phyloP scores from a whole-genome alignment of 2,113 vertebrate species.

The Prochilodus magdalenae region DNA sequence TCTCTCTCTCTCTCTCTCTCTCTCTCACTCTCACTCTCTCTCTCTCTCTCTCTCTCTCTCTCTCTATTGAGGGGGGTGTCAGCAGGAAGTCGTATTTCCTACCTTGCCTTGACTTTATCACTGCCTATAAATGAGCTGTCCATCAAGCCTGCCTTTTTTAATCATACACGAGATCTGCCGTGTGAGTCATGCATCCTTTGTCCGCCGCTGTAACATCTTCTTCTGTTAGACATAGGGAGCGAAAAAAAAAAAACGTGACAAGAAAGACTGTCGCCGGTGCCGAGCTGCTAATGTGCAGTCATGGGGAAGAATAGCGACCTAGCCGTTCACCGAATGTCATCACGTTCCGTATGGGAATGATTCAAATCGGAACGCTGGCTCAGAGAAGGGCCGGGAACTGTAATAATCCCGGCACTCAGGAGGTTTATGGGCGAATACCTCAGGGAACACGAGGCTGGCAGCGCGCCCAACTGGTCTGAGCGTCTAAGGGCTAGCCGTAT shows the following conservation, averaged over 20 bases:
- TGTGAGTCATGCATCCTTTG: conserved; percentile 25
- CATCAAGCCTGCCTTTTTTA: conserved; percentile 23
- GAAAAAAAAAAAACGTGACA: conserved; percentile 6
- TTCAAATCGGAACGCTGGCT: not conserved
- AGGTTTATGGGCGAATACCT: too few species aligned
- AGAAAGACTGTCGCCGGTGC: not conserved
- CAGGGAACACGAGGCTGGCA: too few species aligned
- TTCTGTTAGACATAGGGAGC: not conserved
- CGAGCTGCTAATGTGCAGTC: not conserved
- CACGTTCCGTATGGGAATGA: not conserved
- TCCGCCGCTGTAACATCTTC: not conserved
- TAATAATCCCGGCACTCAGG: too few species aligned
- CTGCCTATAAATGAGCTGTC: conserved; percentile 18
- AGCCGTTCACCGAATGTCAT: not conserved
- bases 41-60: not conserved
- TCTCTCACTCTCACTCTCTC: too few species aligned
- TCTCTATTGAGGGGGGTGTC: not conserved
- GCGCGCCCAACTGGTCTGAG: too few species aligned
- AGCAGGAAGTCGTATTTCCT: conserved; percentile 15
- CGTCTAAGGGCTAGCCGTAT: too few species aligned
- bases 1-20: too few species aligned
- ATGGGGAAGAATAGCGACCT: not conserved
- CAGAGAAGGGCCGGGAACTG: too few species aligned
- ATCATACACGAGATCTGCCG: not conserved
- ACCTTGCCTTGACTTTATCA: conserved; percentile 14